Conservation (phyloP, 2,888 invertebrate genomes). For the Acanthacorydalis orientalis region DNA sequence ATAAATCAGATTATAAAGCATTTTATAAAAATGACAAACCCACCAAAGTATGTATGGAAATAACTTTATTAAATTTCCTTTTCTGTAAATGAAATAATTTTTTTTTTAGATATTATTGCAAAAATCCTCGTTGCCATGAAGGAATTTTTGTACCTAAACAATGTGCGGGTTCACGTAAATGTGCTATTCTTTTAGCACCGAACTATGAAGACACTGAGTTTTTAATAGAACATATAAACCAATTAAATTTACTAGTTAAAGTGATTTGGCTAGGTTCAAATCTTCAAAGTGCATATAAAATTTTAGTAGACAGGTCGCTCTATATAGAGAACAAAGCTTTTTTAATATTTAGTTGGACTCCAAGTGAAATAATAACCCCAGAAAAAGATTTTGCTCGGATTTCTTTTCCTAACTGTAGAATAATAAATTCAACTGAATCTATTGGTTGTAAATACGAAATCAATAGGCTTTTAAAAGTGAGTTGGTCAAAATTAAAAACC, state of each 20-base stretch:
- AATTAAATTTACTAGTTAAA: constrained; percentile 40
- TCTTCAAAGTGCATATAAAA: constrained; percentile 26
- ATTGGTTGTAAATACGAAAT: constrained; percentile 49
- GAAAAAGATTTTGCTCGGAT: constrained; percentile 32
- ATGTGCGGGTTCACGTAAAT: constrained; percentile 25
- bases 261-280: constrained; percentile 52
- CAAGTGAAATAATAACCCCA: constrained; percentile 39
- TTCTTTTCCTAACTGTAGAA: constrained; percentile 45
- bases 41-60: no score
- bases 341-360: constrained; percentile 49
- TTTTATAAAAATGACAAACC: no score
- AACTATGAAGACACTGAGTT: constrained; percentile 32
- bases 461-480: constrained; percentile 47
- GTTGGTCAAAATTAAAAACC: constrained; percentile 37
- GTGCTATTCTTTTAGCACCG: constrained; percentile 33
- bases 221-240: constrained; percentile 39
- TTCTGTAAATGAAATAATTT: no score
- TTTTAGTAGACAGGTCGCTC: constrained; percentile 21
- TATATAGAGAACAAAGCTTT: constrained; percentile 24
- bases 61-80: no score
- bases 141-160: constrained; percentile 40
- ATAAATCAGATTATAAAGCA: constrained; percentile 13
- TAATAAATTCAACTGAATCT: constrained; percentile 17
- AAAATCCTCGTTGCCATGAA: constrained; percentile 26
- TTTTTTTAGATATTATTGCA: constrained; percentile 28